Evolutionary conservation across 2,797 vertebrate genomes (phyloP).

Genomic region (Karalla daura): DNA sequence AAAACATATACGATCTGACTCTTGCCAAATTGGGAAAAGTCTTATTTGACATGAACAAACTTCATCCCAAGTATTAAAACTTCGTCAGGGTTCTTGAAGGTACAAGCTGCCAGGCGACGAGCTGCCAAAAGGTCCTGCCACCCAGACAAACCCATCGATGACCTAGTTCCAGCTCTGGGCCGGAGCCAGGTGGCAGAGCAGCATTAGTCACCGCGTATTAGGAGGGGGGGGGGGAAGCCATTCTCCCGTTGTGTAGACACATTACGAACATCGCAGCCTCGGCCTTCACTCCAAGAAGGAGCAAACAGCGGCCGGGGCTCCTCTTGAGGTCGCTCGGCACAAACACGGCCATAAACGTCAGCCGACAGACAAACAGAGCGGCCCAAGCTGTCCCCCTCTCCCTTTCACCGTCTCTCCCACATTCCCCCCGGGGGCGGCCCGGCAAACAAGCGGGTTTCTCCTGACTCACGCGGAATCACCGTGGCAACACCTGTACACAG

Average conservation of each 20-base stretch:
- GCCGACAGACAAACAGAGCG: slow-evolving; percentile 13
- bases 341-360: slow-evolving; percentile 57
- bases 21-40: too few species aligned
- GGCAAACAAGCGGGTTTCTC: slow-evolving; percentile 55
- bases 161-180: background rate
- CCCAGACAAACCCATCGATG: background rate
- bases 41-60: too few species aligned
- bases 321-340: slow-evolving; percentile 11
- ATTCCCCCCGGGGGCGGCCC: slow-evolving; percentile 59
- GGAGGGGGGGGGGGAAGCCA: background rate
- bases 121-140: background rate
- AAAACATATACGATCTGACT: too few species aligned
- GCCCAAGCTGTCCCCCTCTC: slow-evolving; percentile 10
- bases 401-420: slow-evolving; percentile 43
- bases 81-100: too few species aligned
- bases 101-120: background rate
- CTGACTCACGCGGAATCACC: slow-evolving; percentile 67
- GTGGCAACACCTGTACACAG: slow-evolving; percentile 71
- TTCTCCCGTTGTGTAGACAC: background rate
- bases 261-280: background rate
- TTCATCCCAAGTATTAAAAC: too few species aligned
- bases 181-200: background rate
- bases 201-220: slow-evolving; percentile 8
- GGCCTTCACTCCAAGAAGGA: background rate
- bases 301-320: slow-evolving; percentile 2